A percentile compares a stretch with the other conserved stretches of the same genome.
Conservation (phyloP, 2,113 vertebrate genomes). For the Pangasianodon gigas region DNA sequence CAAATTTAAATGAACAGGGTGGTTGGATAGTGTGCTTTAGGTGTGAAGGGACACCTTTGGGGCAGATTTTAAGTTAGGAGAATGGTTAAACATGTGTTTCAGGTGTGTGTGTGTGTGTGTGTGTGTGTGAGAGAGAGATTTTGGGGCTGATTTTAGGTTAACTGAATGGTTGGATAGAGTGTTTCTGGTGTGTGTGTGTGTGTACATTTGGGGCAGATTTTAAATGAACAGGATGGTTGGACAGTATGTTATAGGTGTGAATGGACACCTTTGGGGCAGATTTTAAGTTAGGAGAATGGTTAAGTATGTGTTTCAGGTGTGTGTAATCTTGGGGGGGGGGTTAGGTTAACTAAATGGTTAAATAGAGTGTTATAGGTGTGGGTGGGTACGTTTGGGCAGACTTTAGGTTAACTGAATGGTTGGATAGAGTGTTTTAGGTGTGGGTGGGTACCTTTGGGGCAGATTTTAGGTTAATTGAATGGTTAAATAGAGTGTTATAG, state of each 20-base stretch:
- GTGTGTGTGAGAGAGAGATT: background rate
- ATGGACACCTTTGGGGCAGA: conserved; percentile 88
- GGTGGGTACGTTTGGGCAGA: background rate
- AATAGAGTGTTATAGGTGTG: no score
- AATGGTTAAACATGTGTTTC: background rate
- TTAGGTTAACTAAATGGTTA: conserved; percentile 44
- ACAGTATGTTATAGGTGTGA: background rate
- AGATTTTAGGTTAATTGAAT: conserved; percentile 48
- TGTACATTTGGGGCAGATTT: background rate
- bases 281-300: background rate
- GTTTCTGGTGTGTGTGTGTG: background rate
- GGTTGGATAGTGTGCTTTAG: background rate
- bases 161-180: background rate
- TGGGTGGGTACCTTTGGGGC: conserved; percentile 87
- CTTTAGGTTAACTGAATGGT: background rate
- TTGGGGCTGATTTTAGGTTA: background rate
- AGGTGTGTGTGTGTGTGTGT: background rate
- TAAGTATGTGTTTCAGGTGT: background rate
- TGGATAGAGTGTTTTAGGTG: background rate
- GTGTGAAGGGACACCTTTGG: background rate
- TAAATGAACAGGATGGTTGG: background rate
- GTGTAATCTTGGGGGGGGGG: conserved; percentile 49
- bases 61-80: background rate
- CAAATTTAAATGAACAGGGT: background rate
- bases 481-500: background rate